These are phyloP conservation scores for Sitta europaea DNA, from an alignment of 2,113 vertebrate genomes.

Conservation along the genomic window DNA sequence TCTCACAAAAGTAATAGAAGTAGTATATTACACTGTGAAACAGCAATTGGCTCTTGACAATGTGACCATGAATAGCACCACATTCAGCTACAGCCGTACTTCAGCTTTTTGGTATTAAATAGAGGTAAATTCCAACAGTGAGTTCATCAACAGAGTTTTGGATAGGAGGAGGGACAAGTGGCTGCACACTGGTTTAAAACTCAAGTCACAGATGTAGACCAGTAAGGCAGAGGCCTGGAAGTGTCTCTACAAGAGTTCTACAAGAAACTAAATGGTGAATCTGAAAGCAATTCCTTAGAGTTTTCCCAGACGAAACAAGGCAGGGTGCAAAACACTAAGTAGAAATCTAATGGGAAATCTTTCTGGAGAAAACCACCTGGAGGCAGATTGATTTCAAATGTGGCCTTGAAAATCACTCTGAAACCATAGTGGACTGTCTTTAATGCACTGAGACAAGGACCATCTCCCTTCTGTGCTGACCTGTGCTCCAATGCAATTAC, in stretches of 20 bases:
- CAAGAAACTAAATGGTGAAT: background rate
- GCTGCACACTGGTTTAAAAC: background rate
- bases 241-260: background rate
- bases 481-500: slow-evolving; percentile 11
- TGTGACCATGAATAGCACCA: background rate
- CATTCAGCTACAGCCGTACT: background rate
- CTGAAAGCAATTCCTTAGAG: background rate
- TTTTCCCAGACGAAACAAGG: background rate
- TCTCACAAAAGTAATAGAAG: background rate
- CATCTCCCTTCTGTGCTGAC: slow-evolving; percentile 1
- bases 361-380: background rate
- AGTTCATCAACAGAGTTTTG: background rate
- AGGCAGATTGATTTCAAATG: slow-evolving; percentile 9
- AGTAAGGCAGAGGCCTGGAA: background rate
- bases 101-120: background rate
- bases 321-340: background rate
- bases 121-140: background rate
- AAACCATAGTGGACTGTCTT: background rate
- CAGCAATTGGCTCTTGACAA: background rate
- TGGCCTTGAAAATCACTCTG: slow-evolving; percentile 12
- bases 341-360: background rate
- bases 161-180: background rate
- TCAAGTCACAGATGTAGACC: background rate
- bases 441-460: slow-evolving; percentile 16
- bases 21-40: background rate